Evolutionary conservation across 1,140 invertebrate species (phyloP).

Genomic region (Eulimnadia texana): DNA sequence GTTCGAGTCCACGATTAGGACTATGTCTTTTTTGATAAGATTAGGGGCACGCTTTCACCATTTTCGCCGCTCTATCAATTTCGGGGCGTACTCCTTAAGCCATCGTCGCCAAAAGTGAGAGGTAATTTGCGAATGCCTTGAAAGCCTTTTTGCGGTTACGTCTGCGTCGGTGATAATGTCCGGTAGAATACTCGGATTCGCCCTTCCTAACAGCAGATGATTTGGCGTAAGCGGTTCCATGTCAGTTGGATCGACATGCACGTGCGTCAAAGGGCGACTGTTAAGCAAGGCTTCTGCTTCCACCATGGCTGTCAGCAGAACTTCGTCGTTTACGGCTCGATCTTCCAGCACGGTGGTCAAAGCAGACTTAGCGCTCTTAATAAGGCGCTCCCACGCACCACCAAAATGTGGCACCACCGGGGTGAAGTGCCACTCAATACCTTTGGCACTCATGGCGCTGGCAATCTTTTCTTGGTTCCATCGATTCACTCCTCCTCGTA

Average conservation of each 20-base stretch:
- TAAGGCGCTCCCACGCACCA: slow-evolving; percentile 15
- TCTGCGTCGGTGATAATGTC: slow-evolving; percentile 1
- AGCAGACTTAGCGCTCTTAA: slow-evolving; percentile 13
- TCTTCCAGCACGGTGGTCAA: slow-evolving; percentile 9
- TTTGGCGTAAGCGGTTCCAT: slow-evolving; percentile 17
- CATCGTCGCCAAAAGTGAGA: slow-evolving; percentile 16
- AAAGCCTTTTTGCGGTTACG: slow-evolving; percentile 1
- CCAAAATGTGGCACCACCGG: slow-evolving; percentile 8
- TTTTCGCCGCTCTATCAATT: slow-evolving; percentile 6
- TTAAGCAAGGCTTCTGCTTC: slow-evolving; percentile 14
- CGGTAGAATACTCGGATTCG: background rate
- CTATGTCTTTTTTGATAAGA: slow-evolving; percentile 5
- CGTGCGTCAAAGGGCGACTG: slow-evolving; percentile 14
- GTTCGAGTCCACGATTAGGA: slow-evolving; percentile 15
- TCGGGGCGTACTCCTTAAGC: slow-evolving; percentile 12
- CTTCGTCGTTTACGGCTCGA: slow-evolving; percentile 12
- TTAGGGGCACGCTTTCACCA: background rate
- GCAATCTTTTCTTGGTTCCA: background rate
- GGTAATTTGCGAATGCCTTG: slow-evolving; percentile 9
- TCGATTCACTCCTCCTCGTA: background rate
- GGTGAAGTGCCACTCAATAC: slow-evolving; percentile 19
- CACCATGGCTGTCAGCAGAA: slow-evolving; percentile 16
- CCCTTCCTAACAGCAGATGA: slow-evolving; percentile 15
- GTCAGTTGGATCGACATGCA: slow-evolving; percentile 12
- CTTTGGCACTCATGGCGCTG: background rate